Base-by-base conservation (phyloP, 1,140 invertebrate species). In the Drosophila setifemur region DNA sequence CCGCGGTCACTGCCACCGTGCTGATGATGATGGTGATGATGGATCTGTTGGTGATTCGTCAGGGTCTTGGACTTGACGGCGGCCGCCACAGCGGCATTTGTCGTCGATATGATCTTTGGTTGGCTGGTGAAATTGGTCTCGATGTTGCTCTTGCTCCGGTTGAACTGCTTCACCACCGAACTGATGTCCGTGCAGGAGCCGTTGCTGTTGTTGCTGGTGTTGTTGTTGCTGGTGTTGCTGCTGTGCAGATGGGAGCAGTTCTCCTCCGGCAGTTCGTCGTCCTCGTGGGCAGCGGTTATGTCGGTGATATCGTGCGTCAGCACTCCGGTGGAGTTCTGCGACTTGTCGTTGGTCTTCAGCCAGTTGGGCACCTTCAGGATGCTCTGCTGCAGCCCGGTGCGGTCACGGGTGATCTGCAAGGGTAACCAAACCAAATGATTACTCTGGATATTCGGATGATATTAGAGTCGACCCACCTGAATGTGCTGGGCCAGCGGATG, bases 401-500 rank as follows among this genome's bases (percentile, higher is more conserved):
- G 97, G 89, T 98, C 97, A 76, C 96, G 93, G 3, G 96, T 94
- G 11, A 96, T 93, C 74, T 97, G 93, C 0, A 23, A 25, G 8
- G 8, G 8, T 2, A 11, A 37, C 3, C 8, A 37, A 8, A 37
- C 3, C 3, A 12, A 37, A 16, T 23, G 9, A 7, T 5, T 16
- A 2, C 9, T 35, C 23, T 23, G 33, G 14, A n/a, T 11, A 19
- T 25, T 25, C 37, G 25, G 8, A 26, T 54, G 7, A 29, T 29
- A 1, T 43, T n/a, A 2, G 6, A n/a, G 29, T 0, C 0, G 0
- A 11, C 7, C 12, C 4, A 90, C 89, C 76, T 90, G 89, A 77
- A 98, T 97, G 87, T 98, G 96, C 43, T 96, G 93, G 1, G 95
- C 93, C 43, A 98, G 91, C 0, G 96, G 95, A 92, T 97, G 96